These are phyloP conservation scores for Fulmarus glacialis DNA, from an alignment of 2,113 vertebrate genomes.

Conservation along the genomic window DNA sequence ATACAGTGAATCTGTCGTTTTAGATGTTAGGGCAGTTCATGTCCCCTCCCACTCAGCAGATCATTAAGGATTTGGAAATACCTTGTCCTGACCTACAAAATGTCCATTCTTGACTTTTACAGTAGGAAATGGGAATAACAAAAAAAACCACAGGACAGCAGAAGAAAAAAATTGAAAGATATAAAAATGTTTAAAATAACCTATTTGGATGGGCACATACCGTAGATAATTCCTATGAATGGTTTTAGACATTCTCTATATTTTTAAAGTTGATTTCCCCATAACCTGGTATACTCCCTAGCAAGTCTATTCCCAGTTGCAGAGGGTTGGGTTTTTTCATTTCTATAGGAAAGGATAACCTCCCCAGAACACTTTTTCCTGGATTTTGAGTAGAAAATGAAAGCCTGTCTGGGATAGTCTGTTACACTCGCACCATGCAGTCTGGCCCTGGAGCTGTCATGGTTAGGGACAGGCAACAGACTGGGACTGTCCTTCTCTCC, in stretches of 20 bases:
- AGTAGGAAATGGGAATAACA: background rate
- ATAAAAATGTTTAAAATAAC: background rate
- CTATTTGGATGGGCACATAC: background rate
- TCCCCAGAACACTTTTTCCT: background rate
- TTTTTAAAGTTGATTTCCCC: background rate
- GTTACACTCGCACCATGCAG: background rate
- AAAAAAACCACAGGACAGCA: fast-evolving
- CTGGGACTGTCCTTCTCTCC: background rate
- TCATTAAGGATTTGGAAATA: background rate
- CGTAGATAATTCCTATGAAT: background rate
- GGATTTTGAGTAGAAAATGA: background rate
- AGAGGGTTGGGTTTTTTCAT: fast-evolving
- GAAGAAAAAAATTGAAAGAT: background rate
- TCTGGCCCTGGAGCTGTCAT: background rate
- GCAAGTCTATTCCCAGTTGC: background rate
- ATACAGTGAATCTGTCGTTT: background rate
- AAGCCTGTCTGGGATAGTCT: background rate
- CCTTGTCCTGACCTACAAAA: background rate
- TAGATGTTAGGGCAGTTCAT: background rate
- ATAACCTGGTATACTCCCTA: background rate
- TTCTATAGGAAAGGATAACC: background rate
- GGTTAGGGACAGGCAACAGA: background rate
- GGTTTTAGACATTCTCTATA: background rate
- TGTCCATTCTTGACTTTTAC: background rate
- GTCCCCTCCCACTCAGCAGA: background rate